Percentiles rank a stretch among this genome's conserved stretches.
These are phyloP conservation scores for Tipula helvola DNA, from an alignment of 2,888 invertebrate species.

Conservation along the genomic window DNA sequence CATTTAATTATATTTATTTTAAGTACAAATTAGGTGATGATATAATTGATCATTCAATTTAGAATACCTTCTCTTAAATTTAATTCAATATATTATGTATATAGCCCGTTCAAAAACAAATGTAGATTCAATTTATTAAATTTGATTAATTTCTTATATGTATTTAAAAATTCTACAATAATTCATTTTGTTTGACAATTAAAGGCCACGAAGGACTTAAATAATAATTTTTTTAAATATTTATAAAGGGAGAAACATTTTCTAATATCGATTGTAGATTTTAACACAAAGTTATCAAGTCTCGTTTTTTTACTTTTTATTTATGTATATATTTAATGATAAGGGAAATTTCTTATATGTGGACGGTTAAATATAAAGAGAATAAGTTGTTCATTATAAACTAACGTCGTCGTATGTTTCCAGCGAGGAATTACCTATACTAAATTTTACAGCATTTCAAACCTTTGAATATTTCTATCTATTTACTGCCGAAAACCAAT, in stretches of 20 bases:
- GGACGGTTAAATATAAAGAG: no score
- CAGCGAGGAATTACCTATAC: no score
- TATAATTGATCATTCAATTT: neutral
- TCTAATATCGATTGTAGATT: neutral
- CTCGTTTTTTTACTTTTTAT: neutral
- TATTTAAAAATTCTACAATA: neutral
- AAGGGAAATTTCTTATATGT: no score
- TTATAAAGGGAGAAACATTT: neutral
- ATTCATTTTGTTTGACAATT: neutral
- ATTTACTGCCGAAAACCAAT: no score
- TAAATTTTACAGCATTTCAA: no score
- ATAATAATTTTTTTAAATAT: neutral
- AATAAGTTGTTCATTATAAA: no score
- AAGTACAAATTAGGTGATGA: neutral
- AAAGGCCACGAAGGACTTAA: neutral
- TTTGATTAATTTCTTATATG: neutral
- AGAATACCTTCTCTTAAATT: neutral
- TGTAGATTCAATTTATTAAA: neutral
- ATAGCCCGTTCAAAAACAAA: neutral
- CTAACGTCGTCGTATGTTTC: no score
- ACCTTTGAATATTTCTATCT: no score
- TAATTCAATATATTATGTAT: neutral
- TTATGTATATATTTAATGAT: no score
- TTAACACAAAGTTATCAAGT: neutral
- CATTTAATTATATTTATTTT: neutral